Base-by-base conservation (phyloP, 2,113 vertebrate species). In the Malurus cyaneus region DNA sequence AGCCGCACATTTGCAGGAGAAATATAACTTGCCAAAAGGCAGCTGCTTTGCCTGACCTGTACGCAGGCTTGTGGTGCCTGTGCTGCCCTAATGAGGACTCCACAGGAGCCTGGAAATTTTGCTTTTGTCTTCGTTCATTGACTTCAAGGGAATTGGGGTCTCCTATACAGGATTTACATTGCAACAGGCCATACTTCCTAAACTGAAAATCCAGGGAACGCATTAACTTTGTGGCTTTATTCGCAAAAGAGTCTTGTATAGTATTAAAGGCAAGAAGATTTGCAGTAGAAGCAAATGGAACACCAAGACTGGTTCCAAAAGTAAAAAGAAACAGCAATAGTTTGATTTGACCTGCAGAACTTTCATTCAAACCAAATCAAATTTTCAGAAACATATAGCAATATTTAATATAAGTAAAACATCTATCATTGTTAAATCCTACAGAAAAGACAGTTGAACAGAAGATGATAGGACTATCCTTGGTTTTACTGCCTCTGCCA, bases 281-380 rank as follows among this genome's bases (percentile, higher is more conserved):
- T 62, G 25, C 49, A 73, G 25, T 1, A 59, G 3, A 50, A 77
- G 26, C 0, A 3, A 44, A 73, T 8, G 21, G 12, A 84, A n/a
- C 0, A 8, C 8, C 11, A 50, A n/a, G 17, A 72, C 21, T 3
- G 4, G n/a, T 72, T 36, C 31, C n/a, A 69, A n/a, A 0, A 69
- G 16, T 60, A 86, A 62, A 15, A n/a, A 32, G 31, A 46, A 47
- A 50, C 9, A 42, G 1, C 3, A 42, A 7, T 3, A 86, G 21
- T 44, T 83, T 80, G 17, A 5, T 28, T 71, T 90, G 28, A 74
- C 49, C 72, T 74, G 36, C 89, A 70, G 54, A 86, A 62, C 9
- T 23, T 31, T 69, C 10, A 54, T 42, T 93, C 42, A 86, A 80
- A 81, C 8, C 7, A 91, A 49, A 70, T 32, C 3, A 4, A 49